Conservation (phyloP, 2,888 invertebrate species). For the Seira sanloemensis region DNA sequence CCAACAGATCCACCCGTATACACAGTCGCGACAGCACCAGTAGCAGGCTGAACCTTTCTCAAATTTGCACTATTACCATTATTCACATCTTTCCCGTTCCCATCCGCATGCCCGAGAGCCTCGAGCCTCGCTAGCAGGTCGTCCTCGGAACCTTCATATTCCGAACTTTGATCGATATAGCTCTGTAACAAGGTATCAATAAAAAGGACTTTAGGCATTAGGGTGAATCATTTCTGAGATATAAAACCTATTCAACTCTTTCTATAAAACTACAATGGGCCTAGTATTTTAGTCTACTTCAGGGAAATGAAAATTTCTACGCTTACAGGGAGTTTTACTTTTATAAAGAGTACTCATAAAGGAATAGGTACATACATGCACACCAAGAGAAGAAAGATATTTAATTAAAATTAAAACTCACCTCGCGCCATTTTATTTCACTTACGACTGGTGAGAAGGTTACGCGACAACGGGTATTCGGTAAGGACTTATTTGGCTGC, state of each 20-base stretch:
- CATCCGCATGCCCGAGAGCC: not conserved
- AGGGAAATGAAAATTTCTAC: too few species aligned
- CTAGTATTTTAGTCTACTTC: too few species aligned
- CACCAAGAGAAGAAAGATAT: too few species aligned
- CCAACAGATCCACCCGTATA: not conserved
- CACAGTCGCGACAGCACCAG: slow-evolving; percentile 30
- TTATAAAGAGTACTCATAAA: too few species aligned
- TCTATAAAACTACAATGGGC: too few species aligned
- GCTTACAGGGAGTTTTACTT: too few species aligned
- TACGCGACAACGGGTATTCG: slow-evolving; percentile 67
- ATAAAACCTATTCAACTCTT: too few species aligned
- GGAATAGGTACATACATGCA: too few species aligned
- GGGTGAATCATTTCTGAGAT: not conserved
- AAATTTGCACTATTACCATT: slow-evolving; percentile 50
- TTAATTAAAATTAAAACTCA: too few species aligned
- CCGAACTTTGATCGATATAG: slow-evolving; percentile 72
- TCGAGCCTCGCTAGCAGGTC: slow-evolving; percentile 65
- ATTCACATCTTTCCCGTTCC: slow-evolving; percentile 9
- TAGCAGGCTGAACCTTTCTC: slow-evolving; percentile 45
- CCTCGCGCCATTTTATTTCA: slow-evolving; percentile 66
- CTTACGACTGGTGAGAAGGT: slow-evolving; percentile 73
- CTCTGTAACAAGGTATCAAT: slow-evolving; percentile 60
- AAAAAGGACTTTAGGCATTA: not conserved
- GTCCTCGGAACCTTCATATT: slow-evolving; percentile 68
- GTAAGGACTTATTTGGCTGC: slow-evolving; percentile 8